Conservation (phyloP, 2,888 invertebrate genomes). For the Caenorhabditis auriculariae region DNA sequence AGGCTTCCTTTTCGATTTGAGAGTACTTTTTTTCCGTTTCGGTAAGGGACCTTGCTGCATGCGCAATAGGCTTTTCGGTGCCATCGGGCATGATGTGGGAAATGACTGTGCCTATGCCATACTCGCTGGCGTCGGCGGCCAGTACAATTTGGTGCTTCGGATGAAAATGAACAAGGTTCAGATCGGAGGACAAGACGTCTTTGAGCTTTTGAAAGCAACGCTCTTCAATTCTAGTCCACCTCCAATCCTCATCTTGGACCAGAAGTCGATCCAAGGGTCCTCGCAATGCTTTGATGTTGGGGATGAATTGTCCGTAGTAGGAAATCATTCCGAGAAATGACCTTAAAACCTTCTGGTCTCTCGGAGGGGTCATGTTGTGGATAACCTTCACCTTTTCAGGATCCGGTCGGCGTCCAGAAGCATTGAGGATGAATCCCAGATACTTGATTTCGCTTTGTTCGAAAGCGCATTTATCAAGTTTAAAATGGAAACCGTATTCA, state of each 20-base stretch:
- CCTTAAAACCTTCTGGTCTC: conserved; percentile 4
- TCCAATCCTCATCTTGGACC: too few species aligned
- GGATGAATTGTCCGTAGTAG: conserved; percentile 19
- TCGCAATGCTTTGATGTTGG: not conserved
- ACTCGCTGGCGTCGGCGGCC: conserved; percentile 64
- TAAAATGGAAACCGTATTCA: conserved; percentile 16
- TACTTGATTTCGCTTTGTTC: conserved; percentile 6
- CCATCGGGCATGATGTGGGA: conserved; percentile 10
- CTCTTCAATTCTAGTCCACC: too few species aligned
- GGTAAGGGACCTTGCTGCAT: conserved; percentile 7
- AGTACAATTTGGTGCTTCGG: conserved; percentile 54
- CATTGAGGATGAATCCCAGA: conserved; percentile 16
- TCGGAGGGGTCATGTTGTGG: conserved; percentile 9
- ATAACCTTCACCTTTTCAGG: conserved; percentile 16
- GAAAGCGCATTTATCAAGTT: conserved; percentile 13
- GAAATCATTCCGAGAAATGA: conserved; percentile 16
- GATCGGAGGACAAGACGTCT: conserved; percentile 5
- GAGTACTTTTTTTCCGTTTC: conserved; percentile 10
- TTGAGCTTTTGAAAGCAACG: too few species aligned
- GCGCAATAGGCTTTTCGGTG: conserved; percentile 4
- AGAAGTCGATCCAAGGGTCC: too few species aligned
- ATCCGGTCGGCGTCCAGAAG: conserved; percentile 9
- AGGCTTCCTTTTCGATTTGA: conserved; percentile 26
- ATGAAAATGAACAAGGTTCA: conserved; percentile 59
- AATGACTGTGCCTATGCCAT: conserved; percentile 55